Evolutionary conservation across 1,140 invertebrate species (phyloP).

Genomic region (Lasaia peninsularis): DNA sequence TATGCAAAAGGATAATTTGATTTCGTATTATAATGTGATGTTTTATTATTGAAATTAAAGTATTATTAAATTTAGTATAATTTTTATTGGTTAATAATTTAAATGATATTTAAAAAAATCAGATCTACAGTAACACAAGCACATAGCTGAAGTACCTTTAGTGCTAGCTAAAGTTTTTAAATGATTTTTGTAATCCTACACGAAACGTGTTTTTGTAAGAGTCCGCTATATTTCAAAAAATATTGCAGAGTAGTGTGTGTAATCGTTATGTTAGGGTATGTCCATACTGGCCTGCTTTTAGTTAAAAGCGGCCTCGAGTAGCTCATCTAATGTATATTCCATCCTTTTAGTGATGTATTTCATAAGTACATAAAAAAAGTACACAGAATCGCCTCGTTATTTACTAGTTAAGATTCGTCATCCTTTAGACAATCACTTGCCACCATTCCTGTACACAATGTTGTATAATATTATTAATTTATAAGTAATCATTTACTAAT

Average conservation of each 20-base stretch:
- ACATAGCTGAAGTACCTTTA: no score
- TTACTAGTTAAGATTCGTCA: constrained; percentile 37
- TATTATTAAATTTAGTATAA: no score
- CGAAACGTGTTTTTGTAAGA: background rate
- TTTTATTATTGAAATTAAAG: no score
- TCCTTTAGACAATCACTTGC: constrained; percentile 52
- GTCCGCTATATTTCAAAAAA: constrained; percentile 35
- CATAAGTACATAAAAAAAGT: constrained; percentile 68
- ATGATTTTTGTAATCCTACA: no score
- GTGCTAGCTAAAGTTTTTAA: no score
- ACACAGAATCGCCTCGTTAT: constrained; percentile 63
- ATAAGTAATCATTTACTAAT: constrained; percentile 13
- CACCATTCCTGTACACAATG: constrained; percentile 55
- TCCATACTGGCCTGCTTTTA: constrained; percentile 36
- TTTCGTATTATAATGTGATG: no score
- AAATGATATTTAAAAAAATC: no score
- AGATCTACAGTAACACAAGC: no score
- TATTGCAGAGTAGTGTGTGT: constrained; percentile 45
- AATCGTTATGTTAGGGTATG: constrained; percentile 41
- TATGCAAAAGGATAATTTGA: no score
- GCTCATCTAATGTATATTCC: constrained; percentile 75
- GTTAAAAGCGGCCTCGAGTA: constrained; percentile 39
- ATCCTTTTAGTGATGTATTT: constrained; percentile 65
- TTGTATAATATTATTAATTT: constrained; percentile 53
- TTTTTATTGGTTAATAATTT: no score